These are phyloP conservation scores for Euphonia xanthogaster DNA, from an alignment of 2,797 vertebrate genomes.

Conservation along the genomic window DNA sequence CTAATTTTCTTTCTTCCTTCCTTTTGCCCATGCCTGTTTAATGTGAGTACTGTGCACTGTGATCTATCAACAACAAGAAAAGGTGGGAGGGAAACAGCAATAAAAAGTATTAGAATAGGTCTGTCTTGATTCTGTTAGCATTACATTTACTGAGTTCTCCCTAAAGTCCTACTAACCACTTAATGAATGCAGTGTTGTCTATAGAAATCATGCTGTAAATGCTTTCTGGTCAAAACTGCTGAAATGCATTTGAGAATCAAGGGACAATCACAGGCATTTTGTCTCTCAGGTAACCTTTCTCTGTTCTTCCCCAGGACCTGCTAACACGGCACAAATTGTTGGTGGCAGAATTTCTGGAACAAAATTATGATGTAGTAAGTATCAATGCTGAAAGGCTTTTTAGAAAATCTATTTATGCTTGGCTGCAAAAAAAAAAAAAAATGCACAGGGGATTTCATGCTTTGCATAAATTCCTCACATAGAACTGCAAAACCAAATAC, in stretches of 20 bases:
- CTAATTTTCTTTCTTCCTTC: neutral
- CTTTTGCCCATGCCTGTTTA: neutral
- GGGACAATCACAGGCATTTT: neutral
- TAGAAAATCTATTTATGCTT: accelerated
- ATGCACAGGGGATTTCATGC: accelerated
- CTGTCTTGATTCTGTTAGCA: neutral
- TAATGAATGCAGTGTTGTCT: neutral
- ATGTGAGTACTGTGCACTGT: neutral
- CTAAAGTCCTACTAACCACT: neutral
- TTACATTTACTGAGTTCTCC: neutral
- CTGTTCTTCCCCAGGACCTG: conserved; percentile 83
- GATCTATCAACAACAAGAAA: neutral
- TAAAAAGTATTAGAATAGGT: neutral
- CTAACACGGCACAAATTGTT: conserved; percentile 94
- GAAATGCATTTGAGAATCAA: neutral
- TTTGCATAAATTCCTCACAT: neutral
- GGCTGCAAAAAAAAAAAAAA: neutral
- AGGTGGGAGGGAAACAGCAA: neutral
- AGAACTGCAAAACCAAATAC: neutral
- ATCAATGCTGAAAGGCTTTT: neutral
- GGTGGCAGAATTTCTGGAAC: conserved; percentile 92
- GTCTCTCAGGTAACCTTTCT: neutral
- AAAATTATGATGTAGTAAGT: conserved; percentile 95
- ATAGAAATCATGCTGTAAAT: neutral
- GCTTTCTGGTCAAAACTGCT: neutral